Conservation (phyloP, 2,113 vertebrate species). For the Anoura caudifer region DNA sequence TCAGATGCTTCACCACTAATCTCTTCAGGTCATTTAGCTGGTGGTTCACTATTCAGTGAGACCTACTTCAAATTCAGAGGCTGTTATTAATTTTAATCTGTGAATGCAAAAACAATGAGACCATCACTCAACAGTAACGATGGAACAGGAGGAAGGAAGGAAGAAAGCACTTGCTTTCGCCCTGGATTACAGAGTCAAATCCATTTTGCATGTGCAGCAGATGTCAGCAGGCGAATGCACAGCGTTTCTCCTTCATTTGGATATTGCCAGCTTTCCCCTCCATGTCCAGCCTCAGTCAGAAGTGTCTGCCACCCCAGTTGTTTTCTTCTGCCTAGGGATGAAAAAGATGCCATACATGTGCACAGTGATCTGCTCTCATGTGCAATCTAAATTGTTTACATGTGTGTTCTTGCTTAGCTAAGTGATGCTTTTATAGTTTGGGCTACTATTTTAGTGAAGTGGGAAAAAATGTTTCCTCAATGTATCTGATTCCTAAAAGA, state of each 20-base stretch:
- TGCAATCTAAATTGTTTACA: background rate
- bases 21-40: constrained; percentile 36
- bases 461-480: background rate
- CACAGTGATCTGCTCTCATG: background rate
- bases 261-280: background rate
- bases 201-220: background rate
- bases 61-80: constrained; percentile 60
- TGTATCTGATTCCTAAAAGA: background rate
- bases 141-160: constrained; percentile 27
- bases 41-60: background rate
- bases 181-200: background rate
- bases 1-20: constrained; percentile 23
- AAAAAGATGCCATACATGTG: background rate
- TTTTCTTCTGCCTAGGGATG: constrained; percentile 48
- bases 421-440: constrained; percentile 36
- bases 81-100: constrained; percentile 64
- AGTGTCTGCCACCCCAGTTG: constrained; percentile 16
- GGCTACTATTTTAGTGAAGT: constrained; percentile 15
- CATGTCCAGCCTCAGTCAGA: background rate
- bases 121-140: background rate
- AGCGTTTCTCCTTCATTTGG: constrained; percentile 20
- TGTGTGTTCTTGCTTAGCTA: constrained; percentile 11
- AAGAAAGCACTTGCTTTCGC: background rate
- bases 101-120: constrained; percentile 54
- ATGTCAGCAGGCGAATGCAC: background rate